These are phyloP conservation scores for Geopemphigus sp. DNA, from an alignment of 1,140 invertebrate genomes.

Conservation along the genomic window DNA sequence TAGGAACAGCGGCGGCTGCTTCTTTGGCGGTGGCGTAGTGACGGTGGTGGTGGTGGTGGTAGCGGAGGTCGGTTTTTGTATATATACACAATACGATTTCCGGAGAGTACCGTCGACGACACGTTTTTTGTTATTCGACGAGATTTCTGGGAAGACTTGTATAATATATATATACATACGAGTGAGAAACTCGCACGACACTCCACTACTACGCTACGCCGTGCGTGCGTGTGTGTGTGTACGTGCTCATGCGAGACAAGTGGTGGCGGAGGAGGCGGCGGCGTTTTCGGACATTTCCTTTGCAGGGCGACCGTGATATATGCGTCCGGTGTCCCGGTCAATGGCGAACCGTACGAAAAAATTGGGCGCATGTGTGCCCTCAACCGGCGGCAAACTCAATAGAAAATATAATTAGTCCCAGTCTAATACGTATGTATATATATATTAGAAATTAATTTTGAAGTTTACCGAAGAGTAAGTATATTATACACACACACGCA, in stretches of 20 bases:
- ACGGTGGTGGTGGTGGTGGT: no score
- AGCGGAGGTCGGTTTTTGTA: slow-evolving; percentile 1
- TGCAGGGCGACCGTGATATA: slow-evolving; percentile 30
- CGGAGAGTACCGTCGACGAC: slow-evolving; percentile 1
- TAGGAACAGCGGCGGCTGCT: no score
- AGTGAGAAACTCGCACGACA: no score
- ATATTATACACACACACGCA: background rate
- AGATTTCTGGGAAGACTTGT: background rate
- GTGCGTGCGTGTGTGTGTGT: no score
- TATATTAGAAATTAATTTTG: slow-evolving; percentile 19
- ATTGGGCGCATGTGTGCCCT: background rate
- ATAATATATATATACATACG: background rate
- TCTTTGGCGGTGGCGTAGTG: no score
- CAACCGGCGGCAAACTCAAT: slow-evolving; percentile 1
- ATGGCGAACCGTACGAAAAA: background rate
- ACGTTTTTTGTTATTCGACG: slow-evolving; percentile 11
- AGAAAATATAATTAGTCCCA: no score
- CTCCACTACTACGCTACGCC: no score
- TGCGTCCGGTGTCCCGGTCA: slow-evolving; percentile 25
- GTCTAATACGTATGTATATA: no score
- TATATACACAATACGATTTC: slow-evolving; percentile 14
- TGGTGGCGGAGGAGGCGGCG: no score
- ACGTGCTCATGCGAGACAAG: no score
- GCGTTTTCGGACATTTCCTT: slow-evolving; percentile 38
- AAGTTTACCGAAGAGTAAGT: slow-evolving; percentile 14